phyloP scores from a whole-genome alignment of 2,113 vertebrate genomes.

The Gnathonemus longibarbis region DNA sequence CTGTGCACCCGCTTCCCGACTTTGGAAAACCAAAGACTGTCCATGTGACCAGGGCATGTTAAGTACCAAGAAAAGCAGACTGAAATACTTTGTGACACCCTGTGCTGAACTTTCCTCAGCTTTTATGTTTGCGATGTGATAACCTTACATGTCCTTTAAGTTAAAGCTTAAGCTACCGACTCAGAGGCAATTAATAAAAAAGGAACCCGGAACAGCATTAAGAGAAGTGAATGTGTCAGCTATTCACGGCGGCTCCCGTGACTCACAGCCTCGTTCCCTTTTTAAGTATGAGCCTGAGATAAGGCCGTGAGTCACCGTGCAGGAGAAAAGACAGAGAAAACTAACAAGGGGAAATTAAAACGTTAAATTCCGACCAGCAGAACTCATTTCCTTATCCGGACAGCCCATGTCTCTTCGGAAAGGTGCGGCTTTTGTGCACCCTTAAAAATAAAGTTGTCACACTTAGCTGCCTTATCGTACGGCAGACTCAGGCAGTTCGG shows the following conservation, averaged over 20 bases:
- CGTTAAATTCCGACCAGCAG: background rate
- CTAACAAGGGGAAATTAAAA: background rate
- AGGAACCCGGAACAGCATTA: background rate
- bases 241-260: background rate
- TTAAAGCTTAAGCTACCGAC: background rate
- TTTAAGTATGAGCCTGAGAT: background rate
- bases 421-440: background rate
- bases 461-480: background rate
- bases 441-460: background rate
- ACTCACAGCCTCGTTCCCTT: background rate
- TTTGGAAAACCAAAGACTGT: conserved; percentile 31
- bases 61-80: background rate
- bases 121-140: background rate
- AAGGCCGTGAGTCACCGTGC: background rate
- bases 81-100: background rate
- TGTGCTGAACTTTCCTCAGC: background rate
- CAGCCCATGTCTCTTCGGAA: background rate
- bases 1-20: conserved; percentile 85
- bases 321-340: background rate
- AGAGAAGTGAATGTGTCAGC: conserved; percentile 2
- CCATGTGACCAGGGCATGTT: background rate
- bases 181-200: conserved; percentile 4
- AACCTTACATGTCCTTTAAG: background rate
- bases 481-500: background rate
- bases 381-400: conserved; percentile 8